phyloP scores from a whole-genome alignment of 2,113 vertebrate species.

The Xiphophorus couchianus region DNA sequence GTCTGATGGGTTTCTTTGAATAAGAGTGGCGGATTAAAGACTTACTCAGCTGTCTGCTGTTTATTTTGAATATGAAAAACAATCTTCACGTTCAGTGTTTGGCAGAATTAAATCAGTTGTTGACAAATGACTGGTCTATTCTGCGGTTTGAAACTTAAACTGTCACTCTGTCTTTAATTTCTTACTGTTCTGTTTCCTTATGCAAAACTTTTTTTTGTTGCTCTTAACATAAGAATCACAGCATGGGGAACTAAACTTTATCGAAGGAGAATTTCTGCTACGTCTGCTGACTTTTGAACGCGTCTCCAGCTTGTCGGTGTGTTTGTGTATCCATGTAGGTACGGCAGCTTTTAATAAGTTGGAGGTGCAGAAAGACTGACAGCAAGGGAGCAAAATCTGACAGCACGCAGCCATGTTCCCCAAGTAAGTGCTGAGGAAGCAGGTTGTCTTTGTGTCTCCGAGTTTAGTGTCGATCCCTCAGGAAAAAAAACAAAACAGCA shows the following conservation, averaged over 20 bases:
- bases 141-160: background rate
- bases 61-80: no score
- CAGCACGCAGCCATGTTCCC: constrained; percentile 17
- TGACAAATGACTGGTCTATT: background rate
- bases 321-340: background rate
- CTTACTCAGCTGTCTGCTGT: no score
- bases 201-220: background rate
- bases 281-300: background rate
- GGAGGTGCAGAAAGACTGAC: constrained; percentile 41
- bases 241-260: background rate
- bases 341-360: constrained; percentile 11
- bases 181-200: background rate
- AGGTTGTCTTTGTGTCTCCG: background rate
- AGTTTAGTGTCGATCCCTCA: constrained; percentile 3
- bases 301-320: background rate
- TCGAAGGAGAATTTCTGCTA: background rate
- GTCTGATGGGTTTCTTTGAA: no score
- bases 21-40: no score
- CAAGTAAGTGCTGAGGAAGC: constrained; percentile 24
- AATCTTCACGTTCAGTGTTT: background rate
- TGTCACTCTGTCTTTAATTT: background rate
- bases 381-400: constrained; percentile 29
- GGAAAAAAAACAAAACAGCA: constrained; percentile 1
- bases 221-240: background rate
- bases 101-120: background rate